Evolutionary conservation across 2,797 vertebrate species (phyloP), one percentile per base, ranked within the genome.

Genomic region (Miichthys miiuy): DNA sequence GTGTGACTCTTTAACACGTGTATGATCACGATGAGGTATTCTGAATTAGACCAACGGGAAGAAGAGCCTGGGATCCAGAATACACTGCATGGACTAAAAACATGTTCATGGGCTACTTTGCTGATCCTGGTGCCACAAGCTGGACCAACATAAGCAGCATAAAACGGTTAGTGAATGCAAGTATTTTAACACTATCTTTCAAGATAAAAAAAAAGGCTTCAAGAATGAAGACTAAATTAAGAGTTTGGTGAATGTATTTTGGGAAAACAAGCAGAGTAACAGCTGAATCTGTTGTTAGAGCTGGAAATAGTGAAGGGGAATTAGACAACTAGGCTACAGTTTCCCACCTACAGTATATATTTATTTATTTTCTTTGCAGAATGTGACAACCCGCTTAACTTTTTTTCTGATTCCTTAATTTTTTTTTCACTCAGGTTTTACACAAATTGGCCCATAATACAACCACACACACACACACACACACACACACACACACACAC

Each of bases 41-140:
- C 18, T 42, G 30, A 11, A 42, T 14, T 14, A 48, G 7, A 54
- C 10, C 8, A 8, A 20, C 18, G 10, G 13, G 50, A 6, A 50
- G 34, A n/a, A 68, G 34, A 72, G 34, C 46, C 17, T 21, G 57
- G 12, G 67, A 69, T 54, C 44, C 23, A 68, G 51, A 74, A n/a
- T 41, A 55, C 42, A 54, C 41, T 55, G 42, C 52, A 38, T 38
- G 34, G 34, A 38, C 34, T 38, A 38, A 38, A 34, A 34, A 34
- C 34, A 9, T 8, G 34, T 34, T 34, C 34, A 34, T 60, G 50
- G 23, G 50, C 58, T 48, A 30, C 44, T 13, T 57, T 46, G 42
- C 51, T 76, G 47, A 73, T 58, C 16, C 27, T 57, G 2, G 41
- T 62, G 65, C 47, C 54, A 52, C 68, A 58, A 48, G 46, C 61